Base-by-base conservation (phyloP, 2,888 invertebrate species). In the Entomobrya multifasciata region DNA sequence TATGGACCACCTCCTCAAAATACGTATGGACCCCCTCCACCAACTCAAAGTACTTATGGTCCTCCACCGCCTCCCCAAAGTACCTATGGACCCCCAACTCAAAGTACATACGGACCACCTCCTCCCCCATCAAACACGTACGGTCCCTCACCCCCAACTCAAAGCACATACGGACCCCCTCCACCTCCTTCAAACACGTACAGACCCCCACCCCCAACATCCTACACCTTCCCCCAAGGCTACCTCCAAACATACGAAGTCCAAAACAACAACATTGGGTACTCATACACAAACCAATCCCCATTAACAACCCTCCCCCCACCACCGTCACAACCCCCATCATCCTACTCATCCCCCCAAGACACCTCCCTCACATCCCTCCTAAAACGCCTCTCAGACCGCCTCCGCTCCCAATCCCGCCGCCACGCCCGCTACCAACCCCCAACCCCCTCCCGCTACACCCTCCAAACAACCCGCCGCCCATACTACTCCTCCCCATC, bases 221-320 rank as follows among this genome's bases (percentile, higher is more conserved):
- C 57, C 10, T 57, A 57, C 57, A 25, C 57, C 2, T 10, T 77
- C 22, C 77, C 77, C 11, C 22, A 60, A 1, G 62, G 62, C n/a
- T 78, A 78, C 62, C 36, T 36, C 1, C 41, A 57, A 11, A 78
- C 65, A n/a, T 78, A 27, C 49, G 78, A 78, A n/a, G 27, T 78
- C 11, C 44, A 44, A 15, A 52, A 17, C 25, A 77, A 77, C 47
- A 65, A 67, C 49, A 17, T n/a, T 3, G 3, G n/a, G 0, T 49
- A 25, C 22, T 15, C 57, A 47, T 22, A 15, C 20, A n/a, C 30
- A 55, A 25, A 13, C 49, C 4, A 17, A 20, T 13, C 22, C 44
- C 20, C 62, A 17, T 44, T 17, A 44, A n/a, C 57, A 5, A 57
- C 57, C 20, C 57, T 1, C 5, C 57, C 25, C 17, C 17, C 20